Conservation (phyloP, 2,113 vertebrate species). For the Perca fluviatilis region DNA sequence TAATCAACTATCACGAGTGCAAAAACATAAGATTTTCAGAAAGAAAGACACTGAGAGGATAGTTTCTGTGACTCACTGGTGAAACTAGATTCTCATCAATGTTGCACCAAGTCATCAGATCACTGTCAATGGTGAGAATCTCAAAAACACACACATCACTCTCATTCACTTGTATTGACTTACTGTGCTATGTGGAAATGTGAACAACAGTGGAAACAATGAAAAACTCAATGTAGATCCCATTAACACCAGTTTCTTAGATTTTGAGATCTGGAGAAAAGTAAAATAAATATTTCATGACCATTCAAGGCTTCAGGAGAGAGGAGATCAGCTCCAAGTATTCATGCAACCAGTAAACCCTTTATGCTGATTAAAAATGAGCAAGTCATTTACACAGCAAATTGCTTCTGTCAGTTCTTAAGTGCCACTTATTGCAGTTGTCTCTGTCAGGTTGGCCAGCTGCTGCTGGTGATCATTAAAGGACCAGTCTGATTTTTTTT, state of each 20-base stretch:
- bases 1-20: too few relatives aligned
- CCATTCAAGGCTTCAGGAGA: neutral
- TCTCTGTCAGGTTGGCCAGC: constrained; percentile 1
- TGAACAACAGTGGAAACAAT: neutral
- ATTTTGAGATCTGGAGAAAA: neutral
- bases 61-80: neutral
- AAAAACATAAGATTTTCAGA: too few relatives aligned
- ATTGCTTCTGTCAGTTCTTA: constrained; percentile 17
- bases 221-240: too few relatives aligned
- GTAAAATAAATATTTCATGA: neutral
- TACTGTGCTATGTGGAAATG: constrained; percentile 3
- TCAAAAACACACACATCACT: neutral
- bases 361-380: constrained; percentile 3
- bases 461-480: neutral
- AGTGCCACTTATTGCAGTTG: constrained; percentile 8
- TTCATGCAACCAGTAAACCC: neutral
- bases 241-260: neutral
- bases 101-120: neutral
- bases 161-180: neutral
- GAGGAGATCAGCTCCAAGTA: neutral
- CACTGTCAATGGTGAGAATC: neutral
- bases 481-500: neutral
- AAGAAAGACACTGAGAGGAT: too few relatives aligned
- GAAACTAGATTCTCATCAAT: neutral
- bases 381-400: neutral